A percentile compares a stretch with the other conserved stretches of the same genome.
Evolutionary conservation across 2,113 vertebrate species (phyloP).

Genomic region (Bufo bufo): DNA sequence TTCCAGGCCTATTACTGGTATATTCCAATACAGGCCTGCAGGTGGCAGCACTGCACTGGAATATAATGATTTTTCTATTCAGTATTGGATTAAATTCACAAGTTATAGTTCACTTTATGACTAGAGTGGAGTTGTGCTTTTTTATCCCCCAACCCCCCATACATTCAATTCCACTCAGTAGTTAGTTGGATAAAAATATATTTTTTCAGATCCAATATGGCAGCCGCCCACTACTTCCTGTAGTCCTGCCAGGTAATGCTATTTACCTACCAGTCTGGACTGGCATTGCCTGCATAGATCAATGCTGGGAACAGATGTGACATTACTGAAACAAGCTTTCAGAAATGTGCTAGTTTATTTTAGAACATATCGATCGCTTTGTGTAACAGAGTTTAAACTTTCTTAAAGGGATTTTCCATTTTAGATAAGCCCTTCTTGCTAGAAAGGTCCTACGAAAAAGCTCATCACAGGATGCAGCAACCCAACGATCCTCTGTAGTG

Average conservation of each 20-base stretch:
- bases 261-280: background rate
- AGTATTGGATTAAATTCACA: no score
- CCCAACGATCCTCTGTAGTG: background rate
- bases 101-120: no score
- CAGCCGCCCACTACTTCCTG: background rate
- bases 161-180: background rate
- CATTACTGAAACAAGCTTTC: background rate
- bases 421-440: no score
- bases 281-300: slow-evolving; percentile 10
- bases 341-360: background rate
- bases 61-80: no score
- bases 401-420: no score
- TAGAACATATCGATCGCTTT: background rate
- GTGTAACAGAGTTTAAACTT: no score
- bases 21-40: no score
- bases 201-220: background rate
- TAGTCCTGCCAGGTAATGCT: slow-evolving; percentile 12
- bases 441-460: background rate
- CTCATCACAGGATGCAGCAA: background rate
- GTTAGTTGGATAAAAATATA: background rate
- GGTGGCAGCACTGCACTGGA: no score
- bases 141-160: background rate
- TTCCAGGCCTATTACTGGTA: no score
- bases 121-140: background rate
- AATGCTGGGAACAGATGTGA: background rate